Conservation (phyloP, 2,113 vertebrate genomes). For the Clarias batrachus region DNA sequence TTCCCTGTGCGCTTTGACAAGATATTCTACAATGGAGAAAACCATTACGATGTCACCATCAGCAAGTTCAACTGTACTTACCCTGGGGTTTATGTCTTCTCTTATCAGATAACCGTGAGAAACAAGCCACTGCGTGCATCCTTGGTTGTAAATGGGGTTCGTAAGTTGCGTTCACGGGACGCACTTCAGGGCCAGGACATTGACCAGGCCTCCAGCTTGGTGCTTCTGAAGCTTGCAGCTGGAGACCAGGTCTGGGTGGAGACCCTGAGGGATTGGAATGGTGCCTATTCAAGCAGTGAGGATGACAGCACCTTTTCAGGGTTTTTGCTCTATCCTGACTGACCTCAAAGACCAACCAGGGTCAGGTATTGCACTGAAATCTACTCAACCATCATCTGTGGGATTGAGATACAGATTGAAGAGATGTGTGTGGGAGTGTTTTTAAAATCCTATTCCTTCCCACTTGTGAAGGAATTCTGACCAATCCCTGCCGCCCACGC, state of each 20-base stretch:
- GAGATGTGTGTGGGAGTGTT: not conserved
- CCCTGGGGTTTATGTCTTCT: slow-evolving; percentile 87
- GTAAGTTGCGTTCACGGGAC: slow-evolving; percentile 83
- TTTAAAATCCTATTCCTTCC: not conserved
- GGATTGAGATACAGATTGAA: not conserved
- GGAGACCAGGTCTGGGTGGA: slow-evolving; percentile 96
- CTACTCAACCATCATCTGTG: slow-evolving; percentile 7
- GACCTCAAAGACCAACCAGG: slow-evolving; percentile 34
- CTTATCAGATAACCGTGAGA: slow-evolving; percentile 91
- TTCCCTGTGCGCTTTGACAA: slow-evolving; percentile 88
- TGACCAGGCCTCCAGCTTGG: slow-evolving; percentile 88
- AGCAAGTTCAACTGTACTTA: slow-evolving; percentile 88
- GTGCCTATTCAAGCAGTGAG: slow-evolving; percentile 84
- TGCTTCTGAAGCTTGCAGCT: slow-evolving; percentile 77
- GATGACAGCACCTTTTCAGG: slow-evolving; percentile 94
- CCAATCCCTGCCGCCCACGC: not conserved
- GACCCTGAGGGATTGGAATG: slow-evolving; percentile 90
- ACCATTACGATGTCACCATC: slow-evolving; percentile 77
- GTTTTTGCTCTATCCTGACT: slow-evolving; percentile 87
- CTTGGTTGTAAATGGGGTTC: slow-evolving; percentile 81
- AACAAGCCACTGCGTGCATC: slow-evolving; percentile 84
- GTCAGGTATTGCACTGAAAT: slow-evolving; percentile 34
- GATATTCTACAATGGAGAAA: slow-evolving; percentile 85
- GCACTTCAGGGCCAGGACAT: slow-evolving; percentile 91
- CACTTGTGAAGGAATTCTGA: slow-evolving; percentile 10